Evolutionary conservation across 2,888 invertebrate species (phyloP), one percentile per base, ranked within the genome.

Genomic region (Liposcelis brunnea): DNA sequence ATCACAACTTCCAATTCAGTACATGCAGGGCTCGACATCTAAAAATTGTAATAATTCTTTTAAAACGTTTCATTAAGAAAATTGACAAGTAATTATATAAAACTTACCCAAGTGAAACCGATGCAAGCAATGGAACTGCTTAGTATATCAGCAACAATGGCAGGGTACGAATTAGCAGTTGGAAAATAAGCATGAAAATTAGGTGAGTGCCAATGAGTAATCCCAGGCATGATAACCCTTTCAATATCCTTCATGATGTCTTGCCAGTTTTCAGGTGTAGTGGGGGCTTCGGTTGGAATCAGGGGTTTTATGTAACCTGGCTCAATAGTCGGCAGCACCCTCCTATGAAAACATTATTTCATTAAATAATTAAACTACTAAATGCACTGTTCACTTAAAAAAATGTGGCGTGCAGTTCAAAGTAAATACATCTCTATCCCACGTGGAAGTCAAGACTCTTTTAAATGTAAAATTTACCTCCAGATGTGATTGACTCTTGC

Each of bases 151-250:
- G 89, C 94, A 8, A 90, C 84, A 54, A 94, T 89, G 8, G 89
- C 78, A 0, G 94, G 86, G 64, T 90, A 94, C 0, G 91, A 91
- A 64, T 87, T 87, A 19, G 83, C 91, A 0, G 90, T 87, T 14
- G 90, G 90, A 64, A 87, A 91, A 66, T 94, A 95, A 4, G 93
- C 94, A 64, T 91, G 89, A 67, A 95, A 95, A 58, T 82, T 75
- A 6, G 94, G 94, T 45, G 87, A 89, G 61, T 93, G 89, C 94
- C 94, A 95, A 59, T 94, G 94, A 1, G 94, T 94, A 46, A 93
- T 69, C 50, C 75, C 75, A 1, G 74, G 74, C 74, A 77, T 74
- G 51, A 77, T 71, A 51, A 74, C 68, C 12, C 65, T 57, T 52
- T 76, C 75, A 12, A 77, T 62, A 56, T 76, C 75, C 14, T 62